These are phyloP conservation scores for Rana temporaria DNA, from an alignment of 2,113 vertebrate genomes.

Conservation along the genomic window DNA sequence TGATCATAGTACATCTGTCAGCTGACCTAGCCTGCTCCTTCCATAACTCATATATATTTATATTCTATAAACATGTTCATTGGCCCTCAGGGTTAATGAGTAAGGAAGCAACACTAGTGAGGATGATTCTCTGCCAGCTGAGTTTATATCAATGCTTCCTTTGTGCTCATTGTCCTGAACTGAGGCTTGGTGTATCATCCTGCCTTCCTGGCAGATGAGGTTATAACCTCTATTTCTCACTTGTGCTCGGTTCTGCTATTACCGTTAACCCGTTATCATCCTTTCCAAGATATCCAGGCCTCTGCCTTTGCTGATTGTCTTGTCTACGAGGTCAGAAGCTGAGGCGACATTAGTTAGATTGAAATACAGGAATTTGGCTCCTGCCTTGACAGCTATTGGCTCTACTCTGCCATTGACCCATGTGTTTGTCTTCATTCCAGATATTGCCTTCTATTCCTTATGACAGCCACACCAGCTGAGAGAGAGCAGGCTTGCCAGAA, in stretches of 20 bases:
- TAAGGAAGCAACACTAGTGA: slow-evolving; percentile 36
- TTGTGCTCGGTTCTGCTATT: slow-evolving; percentile 32
- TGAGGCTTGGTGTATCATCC: slow-evolving; percentile 38
- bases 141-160: slow-evolving; percentile 55
- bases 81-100: slow-evolving; percentile 48
- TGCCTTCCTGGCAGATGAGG: slow-evolving; percentile 45
- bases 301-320: neutral
- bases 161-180: slow-evolving; percentile 50
- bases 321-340: neutral
- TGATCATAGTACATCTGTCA: slow-evolving; percentile 14
- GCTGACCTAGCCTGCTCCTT: slow-evolving; percentile 32
- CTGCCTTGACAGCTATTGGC: slow-evolving; percentile 58
- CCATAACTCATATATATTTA: slow-evolving; percentile 44
- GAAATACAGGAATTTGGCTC: slow-evolving; percentile 64
- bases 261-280: slow-evolving; percentile 39
- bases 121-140: slow-evolving; percentile 46
- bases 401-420: slow-evolving; percentile 65
- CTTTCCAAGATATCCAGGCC: neutral
- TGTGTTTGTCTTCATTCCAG: slow-evolving; percentile 66
- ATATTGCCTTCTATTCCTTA: slow-evolving; percentile 62
- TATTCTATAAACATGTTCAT: slow-evolving; percentile 46
- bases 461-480: slow-evolving; percentile 66
- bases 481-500: slow-evolving; percentile 58
- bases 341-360: slow-evolving; percentile 54
- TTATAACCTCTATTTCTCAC: slow-evolving; percentile 52